Conservation (phyloP, 2,888 invertebrate genomes). For the Embidobia sp. region DNA sequence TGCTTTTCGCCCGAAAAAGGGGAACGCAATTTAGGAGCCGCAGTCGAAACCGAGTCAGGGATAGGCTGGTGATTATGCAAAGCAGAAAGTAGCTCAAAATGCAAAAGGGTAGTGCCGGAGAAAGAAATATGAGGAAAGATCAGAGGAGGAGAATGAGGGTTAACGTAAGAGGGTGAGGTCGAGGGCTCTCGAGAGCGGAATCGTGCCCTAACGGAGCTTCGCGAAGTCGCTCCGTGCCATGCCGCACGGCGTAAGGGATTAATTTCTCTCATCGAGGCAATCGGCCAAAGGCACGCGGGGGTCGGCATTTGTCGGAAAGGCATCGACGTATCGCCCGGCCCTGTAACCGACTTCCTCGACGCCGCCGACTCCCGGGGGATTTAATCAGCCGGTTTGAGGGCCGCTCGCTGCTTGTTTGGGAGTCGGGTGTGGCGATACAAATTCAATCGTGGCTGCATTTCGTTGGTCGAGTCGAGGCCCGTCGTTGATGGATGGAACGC, state of each 20-base stretch:
- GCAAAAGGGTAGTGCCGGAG: conserved; percentile 49
- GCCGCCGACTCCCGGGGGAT: conserved; percentile 3
- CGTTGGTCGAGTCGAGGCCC: too few relatives aligned
- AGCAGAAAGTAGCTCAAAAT: conserved; percentile 61
- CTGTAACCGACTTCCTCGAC: conserved; percentile 12
- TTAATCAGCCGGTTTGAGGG: conserved; percentile 34
- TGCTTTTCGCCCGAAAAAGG: conserved; percentile 35
- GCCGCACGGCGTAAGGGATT: conserved; percentile 77
- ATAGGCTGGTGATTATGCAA: conserved; percentile 63
- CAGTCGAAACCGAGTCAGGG: conserved; percentile 52
- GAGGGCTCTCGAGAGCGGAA: conserved; percentile 67
- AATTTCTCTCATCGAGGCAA: conserved; percentile 77
- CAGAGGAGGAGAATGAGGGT: conserved; percentile 62
- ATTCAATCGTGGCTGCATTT: conserved; percentile 38
- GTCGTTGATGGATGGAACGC: too few relatives aligned
- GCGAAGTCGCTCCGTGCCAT: conserved; percentile 67
- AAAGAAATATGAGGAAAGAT: conserved; percentile 61
- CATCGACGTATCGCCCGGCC: conserved; percentile 64
- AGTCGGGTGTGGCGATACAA: conserved; percentile 32
- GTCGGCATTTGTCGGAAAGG: conserved; percentile 66
- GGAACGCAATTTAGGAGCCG: conserved; percentile 48
- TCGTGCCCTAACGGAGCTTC: conserved; percentile 70
- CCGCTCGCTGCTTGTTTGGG: too few relatives aligned
- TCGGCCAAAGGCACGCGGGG: conserved; percentile 73
- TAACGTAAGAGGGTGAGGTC: conserved; percentile 63